A percentile compares a stretch with the other conserved stretches of the same genome.
phyloP scores from a whole-genome alignment of 2,888 invertebrate species.

The Athetis lepigone region DNA sequence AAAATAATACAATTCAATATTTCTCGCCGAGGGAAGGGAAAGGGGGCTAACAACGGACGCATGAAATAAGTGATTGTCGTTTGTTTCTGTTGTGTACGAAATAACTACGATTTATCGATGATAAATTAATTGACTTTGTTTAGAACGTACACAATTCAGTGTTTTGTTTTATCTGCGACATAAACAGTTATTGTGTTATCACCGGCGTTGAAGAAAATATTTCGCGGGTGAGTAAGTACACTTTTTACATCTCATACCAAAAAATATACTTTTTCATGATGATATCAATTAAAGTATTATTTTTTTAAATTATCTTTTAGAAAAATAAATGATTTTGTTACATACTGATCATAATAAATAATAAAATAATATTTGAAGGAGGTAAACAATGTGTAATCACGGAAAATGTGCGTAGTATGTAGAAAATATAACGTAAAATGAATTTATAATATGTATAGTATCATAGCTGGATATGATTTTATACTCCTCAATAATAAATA shows the following conservation, averaged over 20 bases:
- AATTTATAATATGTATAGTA: no score
- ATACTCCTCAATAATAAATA: no score
- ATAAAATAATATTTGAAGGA: neutral
- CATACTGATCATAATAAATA: neutral
- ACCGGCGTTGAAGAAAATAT: constrained; percentile 41
- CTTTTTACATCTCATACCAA: constrained; percentile 7
- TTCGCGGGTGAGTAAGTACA: constrained; percentile 55
- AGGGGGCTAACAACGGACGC: constrained; percentile 60
- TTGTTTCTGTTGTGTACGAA: constrained; percentile 56
- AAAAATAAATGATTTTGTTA: no score
- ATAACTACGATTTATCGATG: constrained; percentile 32
- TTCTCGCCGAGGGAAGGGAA: no score
- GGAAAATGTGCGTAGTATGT: no score
- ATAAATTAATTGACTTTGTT: no score
- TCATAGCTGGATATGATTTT: no score
- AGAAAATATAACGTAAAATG: no score
- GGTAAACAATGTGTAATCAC: neutral
- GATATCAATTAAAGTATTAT: neutral
- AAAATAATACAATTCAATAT: constrained; percentile 39
- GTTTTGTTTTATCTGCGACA: neutral
- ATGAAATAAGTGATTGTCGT: constrained; percentile 44
- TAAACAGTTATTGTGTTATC: constrained; percentile 37
- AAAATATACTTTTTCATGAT: neutral
- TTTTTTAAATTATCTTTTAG: no score
- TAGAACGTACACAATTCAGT: no score